These are phyloP conservation scores for Chaetodon trifascialis DNA, from an alignment of 2,113 vertebrate species.

Conservation along the genomic window DNA sequence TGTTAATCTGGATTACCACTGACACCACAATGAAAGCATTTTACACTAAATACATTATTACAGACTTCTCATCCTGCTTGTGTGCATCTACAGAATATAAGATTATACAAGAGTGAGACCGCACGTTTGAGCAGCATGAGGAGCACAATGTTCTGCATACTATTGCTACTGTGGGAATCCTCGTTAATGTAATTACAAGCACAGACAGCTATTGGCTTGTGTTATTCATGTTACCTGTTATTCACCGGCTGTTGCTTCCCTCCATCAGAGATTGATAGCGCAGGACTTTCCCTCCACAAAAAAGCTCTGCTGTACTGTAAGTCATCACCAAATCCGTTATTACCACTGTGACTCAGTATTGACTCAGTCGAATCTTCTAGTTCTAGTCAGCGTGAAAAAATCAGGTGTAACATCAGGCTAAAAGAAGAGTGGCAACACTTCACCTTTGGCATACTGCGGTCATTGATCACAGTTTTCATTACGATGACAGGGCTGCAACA, in stretches of 20 bases:
- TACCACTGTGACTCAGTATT: constrained; percentile 17
- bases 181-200: neutral
- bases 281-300: constrained; percentile 24
- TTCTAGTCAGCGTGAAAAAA: constrained; percentile 31
- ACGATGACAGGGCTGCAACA: constrained; percentile 21
- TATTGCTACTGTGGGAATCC: neutral
- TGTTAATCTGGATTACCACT: neutral
- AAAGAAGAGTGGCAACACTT: constrained; percentile 40
- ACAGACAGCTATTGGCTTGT: neutral
- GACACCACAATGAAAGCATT: neutral
- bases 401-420: neutral
- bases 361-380: constrained; percentile 6
- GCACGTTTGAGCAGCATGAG: neutral
- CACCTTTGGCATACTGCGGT: constrained; percentile 33
- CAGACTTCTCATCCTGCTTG: neutral
- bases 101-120: neutral
- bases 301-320: neutral
- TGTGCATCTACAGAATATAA: neutral
- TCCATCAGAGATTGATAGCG: neutral
- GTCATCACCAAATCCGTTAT: constrained; percentile 28
- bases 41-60: neutral
- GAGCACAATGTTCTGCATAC: neutral
- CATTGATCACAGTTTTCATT: constrained; percentile 5
- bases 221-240: neutral
- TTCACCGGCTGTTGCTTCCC: neutral